Base-by-base conservation (phyloP, 2,888 invertebrate species). In the Drosophila bunnanda region DNA sequence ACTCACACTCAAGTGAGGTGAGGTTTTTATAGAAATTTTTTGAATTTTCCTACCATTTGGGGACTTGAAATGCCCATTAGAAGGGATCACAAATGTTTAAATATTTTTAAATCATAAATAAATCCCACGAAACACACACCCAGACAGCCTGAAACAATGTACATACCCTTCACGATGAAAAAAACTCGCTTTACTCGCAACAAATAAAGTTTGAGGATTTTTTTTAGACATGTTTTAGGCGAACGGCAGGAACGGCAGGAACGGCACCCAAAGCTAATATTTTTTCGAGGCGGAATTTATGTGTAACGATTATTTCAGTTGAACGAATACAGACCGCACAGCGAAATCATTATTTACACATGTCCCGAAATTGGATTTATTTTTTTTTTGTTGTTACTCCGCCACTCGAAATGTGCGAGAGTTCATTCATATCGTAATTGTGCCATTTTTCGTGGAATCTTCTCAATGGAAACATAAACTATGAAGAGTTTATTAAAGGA, bases 241-340 rank as follows among this genome's bases (percentile, higher is more conserved):
- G 77, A 77, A 75, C 74, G 50, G 50, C 46, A 28, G 25, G 8
- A 52, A 22, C 34, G 65, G 52, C 61, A 88, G 25, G 8, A 52
- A 22, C 34, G 65, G 52, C 61, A 88, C 34, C 50, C 41, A 52
- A 50, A 58, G 58, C 46, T 38, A 66, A 66, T 66, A 66, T 66
- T 64, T 65, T 65, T 64, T 64, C 55, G 46, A 41, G 60, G 57
- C 69, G 48, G 78, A 89, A 89, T 87, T 88, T 87, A 87, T 88
- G 89, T 76, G 76, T 77, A 74, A 78, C 85, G 82, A 88, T 88
- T 89, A 87, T 84, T 89, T 82, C 75, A 75, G 80, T 71, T 79
- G 76, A 80, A 75, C 70, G 76, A 75, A 81, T 78, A 71, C 39
- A 44, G 28, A 38, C 30, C 44, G 44, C 57, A 65, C 48, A 54